Conservation (phyloP, 2,797 vertebrate species). For the Microcaecilia unicolor region DNA sequence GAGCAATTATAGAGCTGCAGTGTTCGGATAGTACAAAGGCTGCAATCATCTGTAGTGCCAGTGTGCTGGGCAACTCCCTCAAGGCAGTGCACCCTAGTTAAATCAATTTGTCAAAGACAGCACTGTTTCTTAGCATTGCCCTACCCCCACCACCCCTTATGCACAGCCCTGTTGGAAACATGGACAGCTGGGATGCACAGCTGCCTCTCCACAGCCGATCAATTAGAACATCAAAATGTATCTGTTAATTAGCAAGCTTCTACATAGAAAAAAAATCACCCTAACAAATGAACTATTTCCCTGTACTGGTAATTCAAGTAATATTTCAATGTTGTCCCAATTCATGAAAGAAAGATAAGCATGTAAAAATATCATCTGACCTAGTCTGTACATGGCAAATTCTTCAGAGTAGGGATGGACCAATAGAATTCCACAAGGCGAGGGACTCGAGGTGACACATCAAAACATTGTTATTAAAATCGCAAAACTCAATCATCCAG, state of each 20-base stretch:
- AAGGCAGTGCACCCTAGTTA: slow-evolving; percentile 28
- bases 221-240: slow-evolving; percentile 47
- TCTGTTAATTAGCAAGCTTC: slow-evolving; percentile 51
- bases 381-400: no score
- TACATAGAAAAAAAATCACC: slow-evolving; percentile 21
- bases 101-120: slow-evolving; percentile 40
- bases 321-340: no score
- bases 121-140: slow-evolving; percentile 11
- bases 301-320: no score
- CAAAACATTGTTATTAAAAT: no score
- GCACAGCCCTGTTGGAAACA: slow-evolving; percentile 18
- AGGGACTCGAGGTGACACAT: no score
- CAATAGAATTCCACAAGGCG: no score
- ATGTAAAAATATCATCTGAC: no score
- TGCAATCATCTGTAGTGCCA: slow-evolving; percentile 32
- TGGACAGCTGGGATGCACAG: slow-evolving; percentile 45
- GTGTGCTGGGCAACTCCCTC: slow-evolving; percentile 14
- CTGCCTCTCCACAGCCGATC: slow-evolving; percentile 39
- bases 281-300: no score
- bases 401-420: no score
- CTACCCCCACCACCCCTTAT: background rate
- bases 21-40: slow-evolving; percentile 16
- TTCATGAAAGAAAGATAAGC: no score
- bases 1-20: slow-evolving; percentile 20
- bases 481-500: no score